These are phyloP conservation scores for Zeuzera pyrina DNA, from an alignment of 2,888 invertebrate genomes.

Conservation along the genomic window DNA sequence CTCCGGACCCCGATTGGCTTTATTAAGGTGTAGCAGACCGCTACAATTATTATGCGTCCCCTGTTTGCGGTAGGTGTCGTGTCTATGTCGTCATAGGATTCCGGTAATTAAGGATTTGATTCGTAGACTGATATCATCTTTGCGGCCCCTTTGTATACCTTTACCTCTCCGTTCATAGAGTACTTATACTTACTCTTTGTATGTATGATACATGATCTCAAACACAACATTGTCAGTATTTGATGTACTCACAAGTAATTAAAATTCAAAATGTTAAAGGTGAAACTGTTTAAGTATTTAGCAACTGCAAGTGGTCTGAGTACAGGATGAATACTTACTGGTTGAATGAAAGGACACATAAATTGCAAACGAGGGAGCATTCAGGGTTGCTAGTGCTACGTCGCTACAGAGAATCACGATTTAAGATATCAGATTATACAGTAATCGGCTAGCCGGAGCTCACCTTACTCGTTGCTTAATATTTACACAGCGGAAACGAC, in stretches of 20 bases:
- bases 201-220: no score
- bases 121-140: conserved; percentile 49
- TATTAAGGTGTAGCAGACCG: conserved; percentile 73
- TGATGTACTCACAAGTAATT: not conserved
- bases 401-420: conserved; percentile 47
- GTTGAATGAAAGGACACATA: conserved; percentile 53
- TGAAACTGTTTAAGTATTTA: conserved; percentile 23
- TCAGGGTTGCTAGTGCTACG: conserved; percentile 47
- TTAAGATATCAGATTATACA: conserved; percentile 66
- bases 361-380: conserved; percentile 60
- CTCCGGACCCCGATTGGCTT: conserved; percentile 61
- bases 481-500: conserved; percentile 60
- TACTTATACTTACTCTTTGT: no score
- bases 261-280: not conserved
- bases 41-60: conserved; percentile 73
- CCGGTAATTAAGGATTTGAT: conserved; percentile 68
- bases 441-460: conserved; percentile 51
- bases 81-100: conserved; percentile 62
- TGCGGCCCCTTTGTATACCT: conserved; percentile 11
- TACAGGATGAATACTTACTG: conserved; percentile 16
- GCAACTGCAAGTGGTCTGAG: conserved; percentile 26
- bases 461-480: conserved; percentile 37
- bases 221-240: no score
- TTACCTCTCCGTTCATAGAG: no score
- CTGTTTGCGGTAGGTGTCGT: conserved; percentile 68